Evolutionary conservation across 1,140 invertebrate genomes (phyloP), one percentile per base, ranked within the genome.

Genomic region (Halyomorpha halys): DNA sequence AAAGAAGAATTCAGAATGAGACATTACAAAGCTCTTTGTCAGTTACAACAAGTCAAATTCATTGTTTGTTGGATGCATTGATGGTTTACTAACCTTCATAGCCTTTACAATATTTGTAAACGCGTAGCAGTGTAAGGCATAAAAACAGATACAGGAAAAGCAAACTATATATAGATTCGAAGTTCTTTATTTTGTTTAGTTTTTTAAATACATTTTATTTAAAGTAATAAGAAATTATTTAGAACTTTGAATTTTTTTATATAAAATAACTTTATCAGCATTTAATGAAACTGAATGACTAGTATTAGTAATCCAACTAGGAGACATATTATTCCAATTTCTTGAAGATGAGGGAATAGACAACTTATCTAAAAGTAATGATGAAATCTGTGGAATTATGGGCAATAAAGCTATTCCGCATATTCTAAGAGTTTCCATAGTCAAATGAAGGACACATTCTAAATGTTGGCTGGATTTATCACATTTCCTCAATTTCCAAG

Each of bases 401-500:
- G 96, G 95, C 69, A 86, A 83, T 21, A 97, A 75, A 21, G 91
- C 79, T 64, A 96, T 83, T 23, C 81, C 83, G 69, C 82, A 81
- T 27, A 73, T 81, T 71, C 92, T 80, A 21, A 92, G 73, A 1
- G 85, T 84, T 78, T 98, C 94, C 73, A 97, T 77, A 51, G 86
- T 83, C 16, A 97, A 72, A 71, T 89, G 86, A 62, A 97, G 78
- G 18, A 95, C 80, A 19, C 81, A 81, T 66, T 87, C 78, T 13
- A 97, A 73, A 69, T 87, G 73, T 59, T 75, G 70, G n/a, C 73
- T 66, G 25, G 70, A 70, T 62, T 79, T 72, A 0, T 71, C 68
- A 47, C 76, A 69, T 67, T 86, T 84, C n/a, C 77, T 80, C 54
- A 98, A 77, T 67, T 85, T 79, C 96, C 96, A 98, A 0, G 95